phyloP scores from a whole-genome alignment of 2,797 vertebrate species.

The Oreortyx pictus region DNA sequence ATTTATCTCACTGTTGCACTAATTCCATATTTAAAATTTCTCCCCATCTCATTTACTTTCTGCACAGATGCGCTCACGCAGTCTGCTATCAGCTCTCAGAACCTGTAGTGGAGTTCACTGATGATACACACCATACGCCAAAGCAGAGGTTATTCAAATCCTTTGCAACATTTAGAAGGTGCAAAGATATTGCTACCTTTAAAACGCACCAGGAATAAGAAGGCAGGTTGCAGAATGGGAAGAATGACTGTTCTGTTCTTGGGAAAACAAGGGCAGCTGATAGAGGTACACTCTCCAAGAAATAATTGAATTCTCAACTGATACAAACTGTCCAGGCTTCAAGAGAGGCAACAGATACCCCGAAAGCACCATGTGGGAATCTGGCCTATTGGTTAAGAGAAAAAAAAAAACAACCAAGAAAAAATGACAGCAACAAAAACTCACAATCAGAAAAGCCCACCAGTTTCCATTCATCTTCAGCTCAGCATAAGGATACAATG shows the following conservation, averaged over 20 bases:
- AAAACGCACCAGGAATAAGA: background rate
- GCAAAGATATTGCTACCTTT: background rate
- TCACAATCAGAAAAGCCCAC: background rate
- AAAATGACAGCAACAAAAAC: background rate
- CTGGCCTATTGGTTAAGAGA: background rate
- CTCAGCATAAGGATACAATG: rapidly evolving
- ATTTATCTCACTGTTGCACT: background rate
- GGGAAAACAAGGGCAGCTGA: constrained; percentile 2
- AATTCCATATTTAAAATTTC: background rate
- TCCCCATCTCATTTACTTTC: background rate
- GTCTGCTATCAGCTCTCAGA: background rate
- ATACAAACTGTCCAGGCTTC: background rate
- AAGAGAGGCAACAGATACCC: background rate
- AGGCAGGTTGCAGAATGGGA: background rate
- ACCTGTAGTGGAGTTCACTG: background rate
- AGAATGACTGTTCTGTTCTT: background rate
- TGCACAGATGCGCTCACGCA: background rate
- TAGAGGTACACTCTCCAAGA: background rate
- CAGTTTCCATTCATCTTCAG: background rate
- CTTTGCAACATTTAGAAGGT: background rate
- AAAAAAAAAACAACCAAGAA: background rate
- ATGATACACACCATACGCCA: background rate
- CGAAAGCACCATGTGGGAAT: background rate
- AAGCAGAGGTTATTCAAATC: constrained; percentile 14
- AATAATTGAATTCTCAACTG: background rate